Evolutionary conservation across 2,888 invertebrate species (phyloP), one percentile per base, ranked within the genome.

Genomic region (Phaonia tiefii): DNA sequence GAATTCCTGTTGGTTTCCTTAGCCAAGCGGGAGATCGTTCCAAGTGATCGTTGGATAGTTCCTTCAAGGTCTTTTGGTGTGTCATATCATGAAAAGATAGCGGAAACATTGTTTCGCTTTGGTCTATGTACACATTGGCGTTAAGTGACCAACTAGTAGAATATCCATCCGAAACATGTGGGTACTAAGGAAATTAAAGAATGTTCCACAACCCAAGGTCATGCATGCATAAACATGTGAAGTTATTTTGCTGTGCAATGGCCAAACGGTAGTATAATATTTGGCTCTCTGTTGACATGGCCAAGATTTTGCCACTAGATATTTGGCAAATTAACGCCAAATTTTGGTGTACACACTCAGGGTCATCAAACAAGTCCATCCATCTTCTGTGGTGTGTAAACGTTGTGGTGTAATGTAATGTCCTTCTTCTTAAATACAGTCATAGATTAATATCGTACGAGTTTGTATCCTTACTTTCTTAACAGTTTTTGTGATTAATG

Each of bases 91-190:
- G 15, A n/a, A 46, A 2, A 4, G 2, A 51, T 11, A 51, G 51
- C 20, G 51, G 4, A 54, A 31, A 73, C 39, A n/a, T 11, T 65
- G 20, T 25, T 44, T 44, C 20, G 15, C 1, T 39, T 75, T 63
- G 15, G 11, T 37, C 26, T 7, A 58, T 37, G 10, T n/a, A 31
- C 42, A n/a, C n/a, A n/a, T 79, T 79, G 42, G 58, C 49, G 66
- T 66, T 71, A 26, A 51, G 17, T 79, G 31, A 42, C 71, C 79
- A 49, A 71, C 22, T 51, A 75, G 75, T 71, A 79, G 79, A 75
- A 65, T 71, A 63, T 26, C 66, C 65, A 39, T 54, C 13, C 17
- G 56, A 74, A 69, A 69, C 72, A 46, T 75, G 79, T 78, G 75
- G 75, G 46, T 54, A 49, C 20, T 25, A 31, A 31, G 8, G 31